A percentile compares a stretch with the other conserved stretches of the same genome.
Conservation (phyloP, 2,888 invertebrate genomes). For the Spilarctia lutea region DNA sequence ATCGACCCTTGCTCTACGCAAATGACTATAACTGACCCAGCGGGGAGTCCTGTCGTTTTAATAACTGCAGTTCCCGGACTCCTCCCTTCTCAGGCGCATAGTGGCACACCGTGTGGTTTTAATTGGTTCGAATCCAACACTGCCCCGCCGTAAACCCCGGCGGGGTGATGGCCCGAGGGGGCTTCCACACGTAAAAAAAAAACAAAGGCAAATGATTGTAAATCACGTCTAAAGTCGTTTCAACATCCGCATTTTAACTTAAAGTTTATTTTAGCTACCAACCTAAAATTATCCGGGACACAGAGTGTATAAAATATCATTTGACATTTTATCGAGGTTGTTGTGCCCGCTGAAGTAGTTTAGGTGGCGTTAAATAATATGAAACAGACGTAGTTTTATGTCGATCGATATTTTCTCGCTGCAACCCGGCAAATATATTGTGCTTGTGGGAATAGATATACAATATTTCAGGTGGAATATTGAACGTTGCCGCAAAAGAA, state of each 20-base stretch:
- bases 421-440: constrained; percentile 16
- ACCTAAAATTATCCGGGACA: not conserved
- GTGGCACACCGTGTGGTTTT: too few species aligned
- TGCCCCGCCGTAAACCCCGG: too few species aligned
- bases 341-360: not conserved
- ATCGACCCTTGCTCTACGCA: too few species aligned
- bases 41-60: too few species aligned
- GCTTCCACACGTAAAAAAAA: too few species aligned
- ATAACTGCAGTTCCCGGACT: too few species aligned
- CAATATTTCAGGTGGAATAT: constrained; percentile 13
- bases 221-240: not conserved
- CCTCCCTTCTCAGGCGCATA: too few species aligned
- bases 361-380: constrained; percentile 6
- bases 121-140: too few species aligned
- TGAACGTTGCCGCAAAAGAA: constrained; percentile 2
- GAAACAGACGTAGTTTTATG: constrained; percentile 14
- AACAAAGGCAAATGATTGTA: constrained; percentile 1
- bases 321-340: not conserved
- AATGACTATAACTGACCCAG: too few species aligned
- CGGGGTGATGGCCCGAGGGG: too few species aligned
- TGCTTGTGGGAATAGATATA: constrained; percentile 17
- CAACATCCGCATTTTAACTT: not conserved
- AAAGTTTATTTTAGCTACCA: not conserved
- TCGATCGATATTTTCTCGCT: constrained; percentile 16
- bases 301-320: not conserved